Percentiles rank a stretch among this genome's conserved stretches.
These are phyloP conservation scores for Anhinga rufa DNA, from an alignment of 2,113 vertebrate genomes.

Conservation along the genomic window DNA sequence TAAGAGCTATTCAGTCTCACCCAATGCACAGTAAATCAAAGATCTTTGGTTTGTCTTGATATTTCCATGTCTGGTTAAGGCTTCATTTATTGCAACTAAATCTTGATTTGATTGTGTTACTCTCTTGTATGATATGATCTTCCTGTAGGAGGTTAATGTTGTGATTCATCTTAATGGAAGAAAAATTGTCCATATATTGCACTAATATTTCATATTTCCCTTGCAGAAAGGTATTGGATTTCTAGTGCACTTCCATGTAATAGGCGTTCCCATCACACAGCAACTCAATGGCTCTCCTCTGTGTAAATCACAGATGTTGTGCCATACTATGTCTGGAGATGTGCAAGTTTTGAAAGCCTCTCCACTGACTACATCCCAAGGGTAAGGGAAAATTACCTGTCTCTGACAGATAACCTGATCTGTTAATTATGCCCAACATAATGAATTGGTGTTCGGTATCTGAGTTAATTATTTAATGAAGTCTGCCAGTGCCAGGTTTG, in stretches of 20 bases:
- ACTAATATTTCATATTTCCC: not conserved
- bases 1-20: not conserved
- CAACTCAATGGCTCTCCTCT: not conserved
- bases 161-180: not conserved
- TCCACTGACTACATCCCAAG: not conserved
- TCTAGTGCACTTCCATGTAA: not conserved
- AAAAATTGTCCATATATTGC: not conserved
- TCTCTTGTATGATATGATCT: not conserved
- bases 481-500: not conserved
- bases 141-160: not conserved
- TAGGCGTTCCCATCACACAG: not conserved
- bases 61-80: not conserved
- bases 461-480: constrained; percentile 16
- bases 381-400: not conserved
- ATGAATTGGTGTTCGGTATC: not conserved
- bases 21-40: not conserved
- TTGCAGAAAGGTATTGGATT: not conserved
- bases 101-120: not conserved
- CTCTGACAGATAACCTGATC: constrained; percentile 2
- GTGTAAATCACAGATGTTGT: not conserved
- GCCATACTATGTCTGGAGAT: not conserved
- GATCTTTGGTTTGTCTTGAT: not conserved
- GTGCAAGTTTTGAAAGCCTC: not conserved
- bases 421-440: not conserved
- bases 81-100: not conserved